Evolutionary conservation across 2,888 invertebrate genomes (phyloP), one percentile per base, ranked within the genome.

Genomic region (Ormyrus pomaceus): DNA sequence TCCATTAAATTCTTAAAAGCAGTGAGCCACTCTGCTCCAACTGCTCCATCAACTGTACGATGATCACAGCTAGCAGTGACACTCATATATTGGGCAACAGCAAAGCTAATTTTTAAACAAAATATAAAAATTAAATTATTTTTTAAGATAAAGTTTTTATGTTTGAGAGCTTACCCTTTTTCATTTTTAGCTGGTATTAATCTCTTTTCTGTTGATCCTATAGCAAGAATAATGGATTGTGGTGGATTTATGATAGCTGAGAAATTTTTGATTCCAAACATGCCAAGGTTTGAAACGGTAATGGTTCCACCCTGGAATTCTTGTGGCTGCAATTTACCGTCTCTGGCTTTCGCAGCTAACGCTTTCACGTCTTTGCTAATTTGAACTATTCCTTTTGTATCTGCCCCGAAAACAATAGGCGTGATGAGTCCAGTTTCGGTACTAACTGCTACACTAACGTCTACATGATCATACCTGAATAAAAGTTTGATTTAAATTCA

Each of bases 221-320:
- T 94, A 64, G 99, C 98, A 84, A 99, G 92, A 88, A 99, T 99
- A 88, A 97, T 95, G 1, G 98, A 95, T 92, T 98, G 98, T 8
- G 99, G 99, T 50, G 99, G 99, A 91, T 98, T 98, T 82, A 99
- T 96, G 83, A 99, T 97, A 45, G 98, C 98, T 86, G 95, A 94
- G 91, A 99, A 99, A 88, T 95, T 94, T 83, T 95, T 95, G 61
- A 98, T 87, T 92, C 95, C 95, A 91, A 95, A 98, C 98, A 98
- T 98, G 86, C 98, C 98, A 83, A 99, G 92, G 92, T 99, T 99
- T 11, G 98, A 98, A 1, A 99, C 94, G 13, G 97, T 96, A 84
- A 99, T 95, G 7, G 98, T 98, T 83, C 99, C 99, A 11, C 99
- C 99, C 93, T 97, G 97, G 92, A 97, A 99, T 91, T 99, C 99